Percentiles rank a stretch among this genome's conserved stretches.
Conservation (phyloP, 2,113 vertebrate genomes). For the Speoplatyrhinus poulsoni region DNA sequence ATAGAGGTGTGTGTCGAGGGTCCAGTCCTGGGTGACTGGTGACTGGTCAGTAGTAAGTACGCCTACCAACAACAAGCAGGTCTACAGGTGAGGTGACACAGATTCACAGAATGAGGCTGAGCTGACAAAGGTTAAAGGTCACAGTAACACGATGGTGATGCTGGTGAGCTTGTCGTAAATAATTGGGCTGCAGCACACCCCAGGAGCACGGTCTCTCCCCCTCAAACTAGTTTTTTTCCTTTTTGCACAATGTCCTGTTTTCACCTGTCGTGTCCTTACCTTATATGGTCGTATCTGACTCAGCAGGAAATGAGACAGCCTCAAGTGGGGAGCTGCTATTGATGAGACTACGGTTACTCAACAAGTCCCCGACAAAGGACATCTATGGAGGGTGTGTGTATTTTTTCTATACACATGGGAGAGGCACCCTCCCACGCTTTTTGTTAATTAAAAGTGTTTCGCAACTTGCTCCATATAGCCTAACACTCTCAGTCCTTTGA, state of each 20-base stretch:
- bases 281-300: not conserved
- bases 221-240: not conserved
- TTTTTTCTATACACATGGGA: constrained; percentile 18
- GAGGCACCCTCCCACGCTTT: constrained; percentile 19
- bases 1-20: constrained; percentile 55
- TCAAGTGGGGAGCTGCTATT: constrained; percentile 24
- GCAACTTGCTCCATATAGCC: constrained; percentile 11
- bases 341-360: constrained; percentile 36
- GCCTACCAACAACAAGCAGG: constrained; percentile 33
- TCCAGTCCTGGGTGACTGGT: constrained; percentile 41
- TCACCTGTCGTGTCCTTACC: not conserved
- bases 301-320: constrained; percentile 1
- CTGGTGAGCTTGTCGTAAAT: constrained; percentile 10
- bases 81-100: constrained; percentile 47
- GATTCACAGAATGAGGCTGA: constrained; percentile 13
- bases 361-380: constrained; percentile 35
- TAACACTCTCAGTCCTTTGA: constrained; percentile 21
- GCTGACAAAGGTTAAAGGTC: constrained; percentile 26
- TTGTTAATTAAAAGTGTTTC: constrained; percentile 17
- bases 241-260: not conserved
- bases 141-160: constrained; percentile 30
- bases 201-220: not conserved
- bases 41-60: constrained; percentile 18
- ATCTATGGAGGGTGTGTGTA: constrained; percentile 26
- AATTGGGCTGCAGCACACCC: not conserved